phyloP scores from a whole-genome alignment of 2,113 vertebrate genomes.

The Vimba vimba region DNA sequence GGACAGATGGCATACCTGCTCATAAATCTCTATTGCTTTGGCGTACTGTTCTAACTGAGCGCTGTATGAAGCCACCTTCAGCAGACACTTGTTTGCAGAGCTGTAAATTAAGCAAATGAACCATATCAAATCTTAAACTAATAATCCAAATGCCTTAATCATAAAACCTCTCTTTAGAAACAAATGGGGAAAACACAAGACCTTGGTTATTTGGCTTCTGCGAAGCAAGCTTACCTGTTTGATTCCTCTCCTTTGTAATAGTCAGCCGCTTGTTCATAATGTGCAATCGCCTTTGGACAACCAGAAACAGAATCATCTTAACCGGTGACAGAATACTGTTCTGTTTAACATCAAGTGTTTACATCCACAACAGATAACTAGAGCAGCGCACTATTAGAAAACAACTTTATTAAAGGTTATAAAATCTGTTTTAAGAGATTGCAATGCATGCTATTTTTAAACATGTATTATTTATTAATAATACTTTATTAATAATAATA shows the following conservation, averaged over 20 bases:
- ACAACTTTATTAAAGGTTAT: background rate
- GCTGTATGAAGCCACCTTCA: conserved; percentile 93
- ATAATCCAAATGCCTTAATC: background rate
- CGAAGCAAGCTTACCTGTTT: conserved; percentile 83
- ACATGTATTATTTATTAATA: background rate
- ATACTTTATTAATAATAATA: too few relatives aligned
- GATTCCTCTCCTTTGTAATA: conserved; percentile 99
- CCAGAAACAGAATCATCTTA: conserved; percentile 17
- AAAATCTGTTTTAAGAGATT: background rate
- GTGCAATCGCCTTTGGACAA: conserved; percentile 86
- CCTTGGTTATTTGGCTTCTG: too few relatives aligned
- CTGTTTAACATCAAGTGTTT: background rate
- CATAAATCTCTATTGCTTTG: conserved; percentile 95
- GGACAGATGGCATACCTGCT: conserved; percentile 82
- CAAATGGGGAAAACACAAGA: background rate
- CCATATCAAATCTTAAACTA: background rate
- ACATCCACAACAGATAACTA: background rate
- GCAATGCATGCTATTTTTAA: background rate
- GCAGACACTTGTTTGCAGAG: conserved; percentile 97
- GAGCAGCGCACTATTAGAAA: background rate
- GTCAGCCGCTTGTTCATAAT: conserved; percentile 98
- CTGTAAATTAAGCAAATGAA: conserved; percentile 56
- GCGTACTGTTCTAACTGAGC: conserved; percentile 97
- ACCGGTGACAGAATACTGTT: background rate
- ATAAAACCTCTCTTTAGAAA: background rate